phyloP scores from a whole-genome alignment of 2,113 vertebrate genomes.

The Pachyramphus minor region DNA sequence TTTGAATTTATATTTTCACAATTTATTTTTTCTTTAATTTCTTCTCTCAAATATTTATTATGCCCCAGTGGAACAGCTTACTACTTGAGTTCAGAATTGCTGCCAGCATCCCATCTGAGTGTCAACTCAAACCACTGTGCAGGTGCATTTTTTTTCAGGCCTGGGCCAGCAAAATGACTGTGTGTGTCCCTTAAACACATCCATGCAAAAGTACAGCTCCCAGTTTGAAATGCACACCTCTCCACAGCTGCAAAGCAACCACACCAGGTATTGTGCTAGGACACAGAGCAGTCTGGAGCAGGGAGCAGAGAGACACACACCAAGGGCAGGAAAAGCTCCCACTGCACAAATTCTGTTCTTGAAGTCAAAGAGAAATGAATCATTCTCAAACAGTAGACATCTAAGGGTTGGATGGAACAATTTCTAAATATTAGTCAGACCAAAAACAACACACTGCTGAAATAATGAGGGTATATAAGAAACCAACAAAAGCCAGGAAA shows the following conservation, averaged over 20 bases:
- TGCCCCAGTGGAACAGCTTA: background rate
- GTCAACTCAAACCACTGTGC: background rate
- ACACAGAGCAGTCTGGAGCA: background rate
- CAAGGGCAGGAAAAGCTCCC: background rate
- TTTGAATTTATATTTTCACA: background rate
- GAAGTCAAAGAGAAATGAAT: slow-evolving; percentile 40
- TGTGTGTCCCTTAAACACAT: background rate
- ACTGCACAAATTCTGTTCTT: background rate
- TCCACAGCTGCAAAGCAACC: background rate
- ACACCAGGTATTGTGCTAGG: background rate
- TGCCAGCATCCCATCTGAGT: background rate
- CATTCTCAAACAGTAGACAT: slow-evolving; percentile 46
- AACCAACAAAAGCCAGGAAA: slow-evolving; percentile 52
- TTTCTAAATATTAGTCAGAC: slow-evolving; percentile 46
- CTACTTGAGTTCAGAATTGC: background rate
- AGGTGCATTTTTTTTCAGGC: background rate
- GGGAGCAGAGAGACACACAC: background rate
- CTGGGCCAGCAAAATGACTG: background rate
- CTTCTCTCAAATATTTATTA: background rate
- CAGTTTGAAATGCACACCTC: background rate
- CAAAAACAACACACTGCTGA: slow-evolving; percentile 44
- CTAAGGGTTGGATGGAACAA: slow-evolving; percentile 30
- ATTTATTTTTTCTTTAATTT: background rate
- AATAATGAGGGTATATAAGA: slow-evolving; percentile 43
- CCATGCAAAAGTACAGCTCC: background rate